These are phyloP conservation scores for Ostrea edulis DNA, from an alignment of 1,140 invertebrate genomes.

Conservation along the genomic window DNA sequence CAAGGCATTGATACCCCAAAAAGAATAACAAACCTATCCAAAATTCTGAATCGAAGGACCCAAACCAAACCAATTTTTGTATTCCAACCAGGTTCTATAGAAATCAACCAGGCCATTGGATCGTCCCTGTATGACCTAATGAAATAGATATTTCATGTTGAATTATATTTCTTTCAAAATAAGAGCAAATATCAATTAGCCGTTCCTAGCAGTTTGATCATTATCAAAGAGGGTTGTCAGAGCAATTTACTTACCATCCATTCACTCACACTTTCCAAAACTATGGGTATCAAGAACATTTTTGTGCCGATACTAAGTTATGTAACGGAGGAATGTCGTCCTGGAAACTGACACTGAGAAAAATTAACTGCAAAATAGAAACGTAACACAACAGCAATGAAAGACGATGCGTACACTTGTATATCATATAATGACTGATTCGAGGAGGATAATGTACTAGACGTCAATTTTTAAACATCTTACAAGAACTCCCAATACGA, in stretches of 20 bases:
- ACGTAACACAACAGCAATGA: too few relatives aligned
- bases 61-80: conserved; percentile 25
- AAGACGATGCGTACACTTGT: too few relatives aligned
- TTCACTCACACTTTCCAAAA: not conserved
- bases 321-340: not conserved
- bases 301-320: not conserved
- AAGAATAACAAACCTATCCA: not conserved
- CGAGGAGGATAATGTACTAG: too few relatives aligned
- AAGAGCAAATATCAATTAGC: too few relatives aligned
- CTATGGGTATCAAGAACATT: not conserved
- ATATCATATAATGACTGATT: too few relatives aligned
- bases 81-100: not conserved
- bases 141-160: not conserved
- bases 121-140: conserved; percentile 22
- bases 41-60: not conserved
- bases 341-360: not conserved
- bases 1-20: too few relatives aligned
- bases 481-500: too few relatives aligned
- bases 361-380: not conserved
- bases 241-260: not conserved
- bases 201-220: too few relatives aligned
- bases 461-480: too few relatives aligned
- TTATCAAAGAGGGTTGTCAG: too few relatives aligned
- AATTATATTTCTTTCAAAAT: too few relatives aligned
- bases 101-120: not conserved